Evolutionary conservation across 2,797 vertebrate species (phyloP).

Genomic region (Rhynchonycteris naso): DNA sequence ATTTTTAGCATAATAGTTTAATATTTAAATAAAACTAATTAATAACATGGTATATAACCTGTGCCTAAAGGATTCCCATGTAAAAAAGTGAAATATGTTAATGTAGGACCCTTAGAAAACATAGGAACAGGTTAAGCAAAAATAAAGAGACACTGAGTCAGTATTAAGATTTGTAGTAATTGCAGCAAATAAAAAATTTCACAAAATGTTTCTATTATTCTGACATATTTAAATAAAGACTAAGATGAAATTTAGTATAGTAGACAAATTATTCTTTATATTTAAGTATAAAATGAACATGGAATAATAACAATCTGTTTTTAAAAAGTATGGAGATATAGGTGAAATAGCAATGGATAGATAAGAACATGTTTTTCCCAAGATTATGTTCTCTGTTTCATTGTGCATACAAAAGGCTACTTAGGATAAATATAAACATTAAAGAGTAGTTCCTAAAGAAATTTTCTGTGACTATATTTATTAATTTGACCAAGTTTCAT

Average conservation of each 20-base stretch:
- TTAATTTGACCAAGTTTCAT: background rate
- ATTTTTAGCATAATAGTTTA: background rate
- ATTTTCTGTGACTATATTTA: background rate
- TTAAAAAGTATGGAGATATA: background rate
- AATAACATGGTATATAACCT: background rate
- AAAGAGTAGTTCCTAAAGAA: background rate
- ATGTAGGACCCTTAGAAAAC: background rate
- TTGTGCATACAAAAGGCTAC: background rate
- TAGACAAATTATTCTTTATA: background rate
- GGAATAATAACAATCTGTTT: background rate
- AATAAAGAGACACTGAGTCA: background rate
- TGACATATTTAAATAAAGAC: conserved; percentile 34
- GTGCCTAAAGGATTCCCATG: background rate
- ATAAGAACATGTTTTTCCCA: background rate
- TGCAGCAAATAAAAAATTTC: background rate
- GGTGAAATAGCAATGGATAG: background rate
- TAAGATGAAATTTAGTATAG: no score
- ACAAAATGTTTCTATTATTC: background rate
- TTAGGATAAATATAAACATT: background rate
- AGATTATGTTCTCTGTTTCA: background rate
- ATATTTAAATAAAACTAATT: background rate
- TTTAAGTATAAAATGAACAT: background rate
- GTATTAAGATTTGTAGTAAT: background rate
- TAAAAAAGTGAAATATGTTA: background rate
- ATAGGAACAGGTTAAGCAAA: background rate